These are phyloP conservation scores for Aphodius granarius DNA, from an alignment of 2,888 invertebrate genomes.

Conservation along the genomic window DNA sequence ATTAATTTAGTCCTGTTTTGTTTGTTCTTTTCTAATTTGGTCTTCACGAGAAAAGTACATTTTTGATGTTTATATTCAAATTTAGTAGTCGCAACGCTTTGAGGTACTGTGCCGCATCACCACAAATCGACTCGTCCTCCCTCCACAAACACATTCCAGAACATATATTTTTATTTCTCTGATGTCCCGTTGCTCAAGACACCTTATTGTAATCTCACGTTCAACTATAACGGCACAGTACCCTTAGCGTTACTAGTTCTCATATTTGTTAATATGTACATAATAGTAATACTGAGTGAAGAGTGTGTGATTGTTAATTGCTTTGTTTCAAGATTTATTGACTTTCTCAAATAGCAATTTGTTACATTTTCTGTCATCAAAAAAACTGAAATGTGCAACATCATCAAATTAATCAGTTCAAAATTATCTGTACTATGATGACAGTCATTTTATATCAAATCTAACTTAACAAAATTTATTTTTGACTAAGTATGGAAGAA, in stretches of 20 bases:
- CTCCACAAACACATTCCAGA: background rate
- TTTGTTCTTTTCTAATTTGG: background rate
- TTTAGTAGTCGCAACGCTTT: background rate
- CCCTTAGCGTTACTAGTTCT: conserved; percentile 27
- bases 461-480: too few species aligned
- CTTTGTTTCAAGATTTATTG: background rate
- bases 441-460: too few species aligned
- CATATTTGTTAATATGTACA: conserved; percentile 52
- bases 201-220: background rate
- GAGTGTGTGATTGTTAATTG: background rate
- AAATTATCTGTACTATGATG: too few species aligned
- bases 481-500: too few species aligned
- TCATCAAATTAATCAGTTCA: too few species aligned
- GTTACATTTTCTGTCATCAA: background rate
- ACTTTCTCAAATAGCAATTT: background rate
- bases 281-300: conserved; percentile 25
- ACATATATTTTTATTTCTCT: background rate
- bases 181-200: background rate
- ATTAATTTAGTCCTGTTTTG: background rate
- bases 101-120: background rate
- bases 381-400: too few species aligned
- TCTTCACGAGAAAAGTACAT: background rate
- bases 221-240: conserved; percentile 19
- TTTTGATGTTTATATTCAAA: background rate
- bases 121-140: background rate